Percentiles rank a stretch among this genome's conserved stretches.
Conservation (phyloP, 2,888 invertebrate species). For the Spodoptera picta region DNA sequence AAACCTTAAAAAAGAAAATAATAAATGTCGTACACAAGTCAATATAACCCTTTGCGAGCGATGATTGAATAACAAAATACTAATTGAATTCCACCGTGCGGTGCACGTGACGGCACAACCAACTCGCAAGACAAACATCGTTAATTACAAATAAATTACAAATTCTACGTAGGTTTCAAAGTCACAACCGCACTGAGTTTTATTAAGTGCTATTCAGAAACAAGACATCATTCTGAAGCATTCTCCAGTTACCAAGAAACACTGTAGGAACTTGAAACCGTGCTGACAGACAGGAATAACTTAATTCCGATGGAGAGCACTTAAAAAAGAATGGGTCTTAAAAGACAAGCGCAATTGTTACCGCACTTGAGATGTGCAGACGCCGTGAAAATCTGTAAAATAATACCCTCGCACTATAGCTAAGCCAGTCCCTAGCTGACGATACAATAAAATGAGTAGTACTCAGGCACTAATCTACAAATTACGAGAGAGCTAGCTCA, state of each 20-base stretch:
- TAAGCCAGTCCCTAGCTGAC: conserved; percentile 77
- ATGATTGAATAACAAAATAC: conserved; percentile 42
- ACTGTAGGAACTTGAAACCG: conserved; percentile 62
- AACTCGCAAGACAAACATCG: conserved; percentile 39
- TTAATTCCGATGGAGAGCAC: conserved; percentile 78
- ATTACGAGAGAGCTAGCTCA: conserved; percentile 79
- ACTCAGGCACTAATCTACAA: conserved; percentile 78
- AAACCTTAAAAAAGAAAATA: no score
- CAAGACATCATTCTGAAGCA: conserved; percentile 50
- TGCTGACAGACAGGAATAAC: conserved; percentile 69
- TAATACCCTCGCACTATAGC: conserved; percentile 74
- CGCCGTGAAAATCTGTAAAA: conserved; percentile 81
- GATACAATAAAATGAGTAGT: conserved; percentile 83
- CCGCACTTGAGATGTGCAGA: conserved; percentile 75
- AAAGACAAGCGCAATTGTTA: conserved; percentile 73
- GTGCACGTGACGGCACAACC: conserved; percentile 37
- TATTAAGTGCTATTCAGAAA: conserved; percentile 56
- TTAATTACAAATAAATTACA: conserved; percentile 52
- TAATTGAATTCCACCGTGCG: conserved; percentile 38
- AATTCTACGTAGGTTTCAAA: conserved; percentile 49
- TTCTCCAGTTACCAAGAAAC: conserved; percentile 58
- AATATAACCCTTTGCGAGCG: conserved; percentile 23
- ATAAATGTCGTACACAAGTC: conserved; percentile 4
- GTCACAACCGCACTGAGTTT: conserved; percentile 48
- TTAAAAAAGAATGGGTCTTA: conserved; percentile 76